These are phyloP conservation scores for Invenusta paracnida DNA, from an alignment of 2,888 invertebrate genomes.

Conservation along the genomic window DNA sequence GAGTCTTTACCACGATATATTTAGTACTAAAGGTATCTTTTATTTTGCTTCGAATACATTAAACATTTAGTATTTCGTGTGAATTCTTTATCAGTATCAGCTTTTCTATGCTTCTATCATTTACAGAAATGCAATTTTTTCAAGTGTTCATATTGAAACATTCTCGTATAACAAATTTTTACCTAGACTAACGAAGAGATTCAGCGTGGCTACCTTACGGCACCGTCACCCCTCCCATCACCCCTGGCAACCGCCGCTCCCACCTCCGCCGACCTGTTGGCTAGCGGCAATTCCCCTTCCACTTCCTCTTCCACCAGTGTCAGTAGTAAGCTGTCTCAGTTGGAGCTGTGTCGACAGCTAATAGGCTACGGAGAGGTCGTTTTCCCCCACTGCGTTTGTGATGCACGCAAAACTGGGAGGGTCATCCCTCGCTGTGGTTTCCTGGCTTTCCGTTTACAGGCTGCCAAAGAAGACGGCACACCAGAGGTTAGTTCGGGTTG, in stretches of 20 bases:
- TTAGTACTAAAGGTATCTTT: too few relatives aligned
- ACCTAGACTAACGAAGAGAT: neutral
- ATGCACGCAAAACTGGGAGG: conserved; percentile 77
- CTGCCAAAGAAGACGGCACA: conserved; percentile 77
- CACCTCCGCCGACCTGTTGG: neutral
- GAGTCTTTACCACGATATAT: too few relatives aligned
- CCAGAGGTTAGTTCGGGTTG: too few relatives aligned
- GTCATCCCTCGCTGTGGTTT: conserved; percentile 72
- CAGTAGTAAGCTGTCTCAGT: neutral
- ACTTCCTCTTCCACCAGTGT: neutral
- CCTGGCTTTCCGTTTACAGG: conserved; percentile 70
- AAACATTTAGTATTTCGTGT: too few relatives aligned
- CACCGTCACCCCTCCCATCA: neutral
- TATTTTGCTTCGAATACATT: too few relatives aligned
- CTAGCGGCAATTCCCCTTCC: neutral
- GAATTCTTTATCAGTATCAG: too few relatives aligned
- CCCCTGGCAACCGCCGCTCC: too few relatives aligned
- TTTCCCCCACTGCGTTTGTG: conserved; percentile 88
- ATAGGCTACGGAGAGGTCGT: conserved; percentile 88
- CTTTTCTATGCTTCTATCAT: too few relatives aligned
- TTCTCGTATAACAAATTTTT: too few relatives aligned
- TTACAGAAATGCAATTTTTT: too few relatives aligned
- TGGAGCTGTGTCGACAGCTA: conserved; percentile 65
- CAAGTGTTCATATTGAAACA: too few relatives aligned
- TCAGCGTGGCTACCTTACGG: neutral